phyloP scores from a whole-genome alignment of 2,797 vertebrate genomes.

The Falco berigora region DNA sequence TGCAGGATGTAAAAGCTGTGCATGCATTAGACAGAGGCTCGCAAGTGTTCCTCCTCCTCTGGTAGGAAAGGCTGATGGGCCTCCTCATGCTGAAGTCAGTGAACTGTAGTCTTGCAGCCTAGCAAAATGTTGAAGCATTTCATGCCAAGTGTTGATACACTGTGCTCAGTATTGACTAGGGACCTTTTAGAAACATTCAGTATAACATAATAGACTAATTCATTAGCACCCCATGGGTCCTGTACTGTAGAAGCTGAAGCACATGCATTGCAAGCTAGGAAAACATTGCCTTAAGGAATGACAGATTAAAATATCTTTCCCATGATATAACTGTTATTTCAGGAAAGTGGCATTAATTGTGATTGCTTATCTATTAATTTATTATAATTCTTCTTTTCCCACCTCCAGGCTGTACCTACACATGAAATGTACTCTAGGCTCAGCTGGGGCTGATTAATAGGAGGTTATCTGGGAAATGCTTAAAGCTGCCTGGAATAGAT shows the following conservation, averaged over 20 bases:
- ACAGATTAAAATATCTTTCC: constrained; percentile 80
- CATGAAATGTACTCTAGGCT: constrained; percentile 69
- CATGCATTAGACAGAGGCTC: accelerated
- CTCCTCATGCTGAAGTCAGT: constrained; percentile 12
- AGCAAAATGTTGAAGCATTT: constrained; percentile 68
- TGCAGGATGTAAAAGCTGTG: accelerated
- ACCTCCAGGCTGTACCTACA: constrained; percentile 78
- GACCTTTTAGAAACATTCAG: constrained; percentile 86
- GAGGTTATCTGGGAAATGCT: constrained; percentile 75
- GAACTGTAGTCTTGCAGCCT: constrained; percentile 67
- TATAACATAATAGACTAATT: constrained; percentile 91
- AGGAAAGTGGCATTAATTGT: constrained; percentile 77
- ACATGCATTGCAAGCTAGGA: constrained; percentile 73
- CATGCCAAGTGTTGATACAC: constrained; percentile 84
- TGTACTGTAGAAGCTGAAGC: constrained; percentile 74
- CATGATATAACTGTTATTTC: constrained; percentile 77
- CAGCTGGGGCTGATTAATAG: constrained; percentile 77
- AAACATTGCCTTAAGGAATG: constrained; percentile 78
- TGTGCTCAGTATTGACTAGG: constrained; percentile 76
- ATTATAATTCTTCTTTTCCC: constrained; percentile 74
- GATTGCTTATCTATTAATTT: constrained; percentile 84
- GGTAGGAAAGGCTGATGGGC: not conserved
- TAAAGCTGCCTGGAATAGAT: constrained; percentile 75
- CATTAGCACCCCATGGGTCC: constrained; percentile 91
- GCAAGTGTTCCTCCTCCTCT: not conserved